These are phyloP conservation scores for Aspidiotus destructor DNA, from an alignment of 2,888 invertebrate species.

Conservation along the genomic window DNA sequence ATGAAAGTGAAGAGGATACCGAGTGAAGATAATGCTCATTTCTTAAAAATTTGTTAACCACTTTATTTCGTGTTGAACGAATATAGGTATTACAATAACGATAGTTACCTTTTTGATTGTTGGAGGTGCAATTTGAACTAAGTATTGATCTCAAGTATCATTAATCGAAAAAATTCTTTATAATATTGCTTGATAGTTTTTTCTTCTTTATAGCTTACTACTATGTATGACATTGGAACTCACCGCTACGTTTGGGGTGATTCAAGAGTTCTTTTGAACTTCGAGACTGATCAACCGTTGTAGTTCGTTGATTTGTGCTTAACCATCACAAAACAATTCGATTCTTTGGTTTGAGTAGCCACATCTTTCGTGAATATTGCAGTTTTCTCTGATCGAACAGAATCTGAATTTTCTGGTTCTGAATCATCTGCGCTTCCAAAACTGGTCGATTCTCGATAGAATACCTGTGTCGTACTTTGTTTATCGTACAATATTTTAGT, in stretches of 20 bases:
- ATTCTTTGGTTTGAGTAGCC: conserved; percentile 1
- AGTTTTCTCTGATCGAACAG: background rate
- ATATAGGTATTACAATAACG: background rate
- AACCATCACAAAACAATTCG: conserved; percentile 13
- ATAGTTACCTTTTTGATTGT: conserved; percentile 12
- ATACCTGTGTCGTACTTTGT: conserved; percentile 1
- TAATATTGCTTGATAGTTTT: background rate
- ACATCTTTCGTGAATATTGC: conserved; percentile 16
- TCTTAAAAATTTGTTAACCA: background rate
- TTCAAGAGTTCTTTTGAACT: background rate
- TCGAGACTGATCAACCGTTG: background rate
- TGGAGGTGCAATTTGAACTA: background rate
- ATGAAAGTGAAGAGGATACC: conserved; percentile 23
- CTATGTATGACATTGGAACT: too few species aligned
- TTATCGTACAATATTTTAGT: conserved; percentile 11
- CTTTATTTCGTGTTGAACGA: background rate
- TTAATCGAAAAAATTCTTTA: background rate
- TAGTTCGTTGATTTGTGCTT: conserved; percentile 16
- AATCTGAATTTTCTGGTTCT: background rate
- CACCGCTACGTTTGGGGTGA: too few species aligned
- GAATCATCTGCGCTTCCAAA: background rate
- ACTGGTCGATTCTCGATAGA: background rate
- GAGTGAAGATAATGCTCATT: conserved; percentile 16
- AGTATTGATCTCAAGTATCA: background rate
- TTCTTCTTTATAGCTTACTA: background rate